A percentile compares a stretch with the other conserved stretches of the same genome.
Evolutionary conservation across 1,140 invertebrate genomes (phyloP).

Genomic region (Drosophila azteca): DNA sequence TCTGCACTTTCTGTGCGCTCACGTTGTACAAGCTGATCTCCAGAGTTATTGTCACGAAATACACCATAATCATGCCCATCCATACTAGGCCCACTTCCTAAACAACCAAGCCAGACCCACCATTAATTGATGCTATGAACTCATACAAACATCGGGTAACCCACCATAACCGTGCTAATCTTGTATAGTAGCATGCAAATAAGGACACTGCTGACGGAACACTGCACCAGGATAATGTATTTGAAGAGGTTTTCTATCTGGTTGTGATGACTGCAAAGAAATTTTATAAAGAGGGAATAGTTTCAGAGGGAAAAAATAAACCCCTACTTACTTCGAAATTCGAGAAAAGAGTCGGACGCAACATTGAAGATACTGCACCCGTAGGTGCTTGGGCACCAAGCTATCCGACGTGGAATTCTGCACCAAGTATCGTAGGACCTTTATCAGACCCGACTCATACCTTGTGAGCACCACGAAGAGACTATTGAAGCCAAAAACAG

Average conservation of each 20-base stretch:
- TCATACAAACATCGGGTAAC: background rate
- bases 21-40: conserved; percentile 69
- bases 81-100: conserved; percentile 61
- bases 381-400: conserved; percentile 35
- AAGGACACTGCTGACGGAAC: conserved; percentile 62
- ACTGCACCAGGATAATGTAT: conserved; percentile 68
- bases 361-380: conserved; percentile 50
- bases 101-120: too few species aligned
- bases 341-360: conserved; percentile 62
- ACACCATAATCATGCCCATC: conserved; percentile 73
- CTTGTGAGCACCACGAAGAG: conserved; percentile 64
- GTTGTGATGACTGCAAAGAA: conserved; percentile 50
- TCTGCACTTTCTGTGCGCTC: conserved; percentile 63
- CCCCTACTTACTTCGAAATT: conserved; percentile 46
- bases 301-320: background rate
- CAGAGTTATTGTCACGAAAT: conserved; percentile 61
- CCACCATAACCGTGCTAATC: conserved; percentile 61
- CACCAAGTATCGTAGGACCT: conserved; percentile 55
- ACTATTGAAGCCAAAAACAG: conserved; percentile 71
- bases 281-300: background rate
- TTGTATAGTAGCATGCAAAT: conserved; percentile 76
- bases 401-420: conserved; percentile 52
- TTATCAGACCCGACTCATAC: conserved; percentile 56
- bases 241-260: conserved; percentile 63
- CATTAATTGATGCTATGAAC: background rate